These are phyloP conservation scores for Otolemur crassicaudatus DNA, from an alignment of 2,797 vertebrate genomes.

Conservation along the genomic window DNA sequence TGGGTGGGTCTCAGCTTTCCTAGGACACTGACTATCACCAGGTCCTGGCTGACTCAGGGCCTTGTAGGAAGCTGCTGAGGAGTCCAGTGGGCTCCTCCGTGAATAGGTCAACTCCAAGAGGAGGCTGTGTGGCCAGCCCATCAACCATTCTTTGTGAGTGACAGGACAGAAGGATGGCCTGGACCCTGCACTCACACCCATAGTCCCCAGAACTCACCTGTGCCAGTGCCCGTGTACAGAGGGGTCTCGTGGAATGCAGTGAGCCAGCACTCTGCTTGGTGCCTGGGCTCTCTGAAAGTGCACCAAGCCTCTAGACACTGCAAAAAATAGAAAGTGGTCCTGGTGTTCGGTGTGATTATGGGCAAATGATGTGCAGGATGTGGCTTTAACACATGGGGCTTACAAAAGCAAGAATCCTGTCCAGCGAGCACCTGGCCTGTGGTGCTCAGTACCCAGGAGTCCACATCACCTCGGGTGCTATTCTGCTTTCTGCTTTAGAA, in stretches of 20 bases:
- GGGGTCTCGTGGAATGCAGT: background rate
- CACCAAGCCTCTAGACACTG: background rate
- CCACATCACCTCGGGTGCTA: rapidly evolving
- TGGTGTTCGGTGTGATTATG: background rate
- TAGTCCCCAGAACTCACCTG: background rate
- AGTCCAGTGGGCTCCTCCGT: background rate
- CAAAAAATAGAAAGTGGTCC: background rate
- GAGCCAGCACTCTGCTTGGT: background rate
- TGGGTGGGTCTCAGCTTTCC: background rate
- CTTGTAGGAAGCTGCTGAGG: background rate
- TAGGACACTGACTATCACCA: background rate
- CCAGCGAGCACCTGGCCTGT: background rate
- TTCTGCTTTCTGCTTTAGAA: background rate
- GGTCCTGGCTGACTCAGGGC: background rate
- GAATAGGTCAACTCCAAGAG: background rate
- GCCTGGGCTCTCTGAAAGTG: background rate
- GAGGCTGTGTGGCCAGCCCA: background rate
- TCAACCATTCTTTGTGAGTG: background rate
- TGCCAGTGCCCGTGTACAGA: background rate
- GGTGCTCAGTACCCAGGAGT: background rate
- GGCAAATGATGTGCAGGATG: rapidly evolving
- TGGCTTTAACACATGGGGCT: background rate
- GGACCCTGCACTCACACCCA: too few species aligned
- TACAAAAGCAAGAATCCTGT: background rate
- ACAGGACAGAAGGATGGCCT: background rate